Conservation (phyloP, 2,888 invertebrate species). For the Eucera pruinosa region DNA sequence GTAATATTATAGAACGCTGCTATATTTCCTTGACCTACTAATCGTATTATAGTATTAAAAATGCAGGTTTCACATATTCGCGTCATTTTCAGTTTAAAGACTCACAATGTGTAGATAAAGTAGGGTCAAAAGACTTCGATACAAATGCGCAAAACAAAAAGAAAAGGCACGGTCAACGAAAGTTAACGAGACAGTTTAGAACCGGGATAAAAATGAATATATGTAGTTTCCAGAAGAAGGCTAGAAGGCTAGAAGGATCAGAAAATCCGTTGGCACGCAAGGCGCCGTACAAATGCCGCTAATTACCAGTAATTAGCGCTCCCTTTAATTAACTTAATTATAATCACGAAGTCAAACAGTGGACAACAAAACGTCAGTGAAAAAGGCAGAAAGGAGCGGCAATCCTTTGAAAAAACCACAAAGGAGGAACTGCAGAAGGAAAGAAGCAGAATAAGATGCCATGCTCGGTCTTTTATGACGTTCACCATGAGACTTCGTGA, state of each 20-base stretch:
- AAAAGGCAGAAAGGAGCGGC: conserved; percentile 25
- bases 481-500: conserved; percentile 43
- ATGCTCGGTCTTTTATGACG: conserved; percentile 47
- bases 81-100: too few relatives aligned
- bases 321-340: conserved; percentile 79
- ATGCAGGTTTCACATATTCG: too few relatives aligned
- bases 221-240: neutral
- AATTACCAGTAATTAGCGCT: conserved; percentile 80
- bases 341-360: conserved; percentile 77
- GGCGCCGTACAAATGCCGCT: conserved; percentile 71
- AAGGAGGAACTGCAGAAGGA: conserved; percentile 34
- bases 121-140: too few relatives aligned
- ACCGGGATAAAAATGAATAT: too few relatives aligned
- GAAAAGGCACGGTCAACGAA: too few relatives aligned
- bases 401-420: conserved; percentile 6
- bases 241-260: too few relatives aligned
- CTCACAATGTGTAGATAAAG: too few relatives aligned
- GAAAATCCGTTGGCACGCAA: conserved; percentile 66
- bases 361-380: neutral
- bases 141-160: too few relatives aligned
- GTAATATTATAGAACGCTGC: too few relatives aligned
- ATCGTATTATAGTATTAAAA: too few relatives aligned
- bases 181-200: too few relatives aligned
- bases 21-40: too few relatives aligned
- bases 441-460: conserved; percentile 72